These are phyloP conservation scores for Enteromius afrohamiltoni DNA, from an alignment of 2,797 vertebrate genomes.

Conservation along the genomic window DNA sequence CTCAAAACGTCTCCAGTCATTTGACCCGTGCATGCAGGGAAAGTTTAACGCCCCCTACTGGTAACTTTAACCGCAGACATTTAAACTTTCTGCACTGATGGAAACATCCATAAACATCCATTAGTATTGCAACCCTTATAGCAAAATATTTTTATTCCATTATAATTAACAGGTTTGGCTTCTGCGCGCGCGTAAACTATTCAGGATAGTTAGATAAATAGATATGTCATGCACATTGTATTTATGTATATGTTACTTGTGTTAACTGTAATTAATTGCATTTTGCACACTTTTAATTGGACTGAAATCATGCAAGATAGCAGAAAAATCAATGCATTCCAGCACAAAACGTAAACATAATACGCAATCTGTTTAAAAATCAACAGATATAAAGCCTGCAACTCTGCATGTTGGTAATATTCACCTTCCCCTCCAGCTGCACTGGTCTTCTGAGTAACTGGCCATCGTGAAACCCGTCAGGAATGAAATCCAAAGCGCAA, in stretches of 20 bases:
- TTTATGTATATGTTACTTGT: not conserved
- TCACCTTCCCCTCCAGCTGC: constrained; percentile 91
- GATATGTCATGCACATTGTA: not conserved
- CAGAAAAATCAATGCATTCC: not conserved
- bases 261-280: not conserved
- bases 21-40: not conserved
- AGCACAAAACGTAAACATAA: not conserved
- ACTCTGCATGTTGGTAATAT: not conserved
- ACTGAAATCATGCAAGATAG: not conserved
- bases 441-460: constrained; percentile 83
- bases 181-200: not conserved
- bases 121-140: not conserved
- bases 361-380: not conserved
- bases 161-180: not conserved
- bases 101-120: not conserved
- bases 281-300: not conserved
- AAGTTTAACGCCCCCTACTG: constrained; percentile 17
- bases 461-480: constrained; percentile 66
- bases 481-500: constrained; percentile 70
- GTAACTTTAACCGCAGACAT: not conserved
- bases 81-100: not conserved
- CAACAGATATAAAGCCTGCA: not conserved
- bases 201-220: not conserved
- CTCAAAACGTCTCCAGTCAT: not conserved
- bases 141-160: not conserved